Conservation (phyloP, 2,797 vertebrate species). For the Carapus acus region DNA sequence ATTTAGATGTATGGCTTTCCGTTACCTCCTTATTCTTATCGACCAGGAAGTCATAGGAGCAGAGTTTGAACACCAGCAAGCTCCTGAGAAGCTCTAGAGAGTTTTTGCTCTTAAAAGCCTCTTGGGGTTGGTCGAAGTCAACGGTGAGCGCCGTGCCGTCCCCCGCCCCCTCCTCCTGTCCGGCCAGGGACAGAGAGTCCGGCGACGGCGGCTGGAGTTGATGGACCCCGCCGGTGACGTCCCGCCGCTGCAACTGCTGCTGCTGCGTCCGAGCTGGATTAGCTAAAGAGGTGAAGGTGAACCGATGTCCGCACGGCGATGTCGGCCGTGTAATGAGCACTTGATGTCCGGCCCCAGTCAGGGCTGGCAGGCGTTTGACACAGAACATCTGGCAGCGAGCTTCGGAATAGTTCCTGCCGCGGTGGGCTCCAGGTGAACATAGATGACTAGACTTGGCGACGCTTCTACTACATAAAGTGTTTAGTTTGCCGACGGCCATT, state of each 20-base stretch:
- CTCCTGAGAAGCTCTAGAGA: conserved; percentile 80
- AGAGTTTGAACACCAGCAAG: conserved; percentile 85
- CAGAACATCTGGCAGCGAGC: conserved; percentile 44
- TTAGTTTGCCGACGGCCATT: too few relatives aligned
- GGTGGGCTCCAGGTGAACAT: too few relatives aligned
- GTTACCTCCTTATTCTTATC: conserved; percentile 75
- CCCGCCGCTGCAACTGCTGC: conserved; percentile 16
- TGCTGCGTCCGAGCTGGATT: conserved; percentile 30
- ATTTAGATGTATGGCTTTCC: not conserved
- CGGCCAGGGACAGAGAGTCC: conserved; percentile 24
- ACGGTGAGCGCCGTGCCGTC: conserved; percentile 51
- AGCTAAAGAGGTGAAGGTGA: too few relatives aligned
- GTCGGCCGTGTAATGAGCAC: conserved; percentile 13
- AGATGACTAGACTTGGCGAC: too few relatives aligned
- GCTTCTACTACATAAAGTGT: too few relatives aligned
- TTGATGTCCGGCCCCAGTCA: conserved; percentile 27
- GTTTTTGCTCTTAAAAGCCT: conserved; percentile 85
- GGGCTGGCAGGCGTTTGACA: conserved; percentile 31
- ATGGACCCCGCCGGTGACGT: conserved; percentile 17
- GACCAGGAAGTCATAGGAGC: conserved; percentile 78
- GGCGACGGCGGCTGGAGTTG: conserved; percentile 3
- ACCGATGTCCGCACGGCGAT: conserved; percentile 10
- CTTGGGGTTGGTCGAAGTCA: conserved; percentile 77
- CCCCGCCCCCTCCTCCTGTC: conserved; percentile 6
- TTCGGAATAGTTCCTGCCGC: not conserved